Evolutionary conservation across 2,888 invertebrate species (phyloP).

Genomic region (Coelinius sp.): DNA sequence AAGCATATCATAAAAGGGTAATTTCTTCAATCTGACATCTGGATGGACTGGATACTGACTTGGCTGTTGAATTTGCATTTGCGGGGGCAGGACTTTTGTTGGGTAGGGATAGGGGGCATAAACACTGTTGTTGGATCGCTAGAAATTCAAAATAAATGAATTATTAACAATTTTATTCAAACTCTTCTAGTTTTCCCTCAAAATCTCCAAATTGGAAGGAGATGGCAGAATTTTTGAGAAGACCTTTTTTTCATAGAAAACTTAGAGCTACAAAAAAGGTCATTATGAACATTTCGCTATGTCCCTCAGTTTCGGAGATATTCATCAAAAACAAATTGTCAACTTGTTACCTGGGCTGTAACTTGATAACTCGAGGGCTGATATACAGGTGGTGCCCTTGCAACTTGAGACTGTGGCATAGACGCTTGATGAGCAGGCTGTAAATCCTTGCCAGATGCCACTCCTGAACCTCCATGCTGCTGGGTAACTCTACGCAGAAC

Average conservation of each 20-base stretch:
- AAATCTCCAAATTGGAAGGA: too few species aligned
- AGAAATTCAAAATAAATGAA: slow-evolving; percentile 23
- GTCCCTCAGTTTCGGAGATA: too few species aligned
- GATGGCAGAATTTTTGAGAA: too few species aligned
- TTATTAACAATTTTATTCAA: too few species aligned
- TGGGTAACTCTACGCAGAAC: slow-evolving; percentile 48
- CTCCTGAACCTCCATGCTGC: slow-evolving; percentile 59
- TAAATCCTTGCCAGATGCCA: slow-evolving; percentile 61
- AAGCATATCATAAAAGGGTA: slow-evolving; percentile 93
- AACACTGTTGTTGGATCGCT: slow-evolving; percentile 55
- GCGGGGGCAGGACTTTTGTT: slow-evolving; percentile 59
- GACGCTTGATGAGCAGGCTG: slow-evolving; percentile 69
- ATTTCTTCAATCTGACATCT: slow-evolving; percentile 90
- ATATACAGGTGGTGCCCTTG: slow-evolving; percentile 60
- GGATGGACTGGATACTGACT: slow-evolving; percentile 86
- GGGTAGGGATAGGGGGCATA: slow-evolving; percentile 62
- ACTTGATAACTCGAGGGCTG: slow-evolving; percentile 63
- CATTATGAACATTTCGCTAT: background rate
- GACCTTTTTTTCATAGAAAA: too few species aligned
- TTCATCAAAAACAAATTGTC: background rate
- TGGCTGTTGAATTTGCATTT: slow-evolving; percentile 60
- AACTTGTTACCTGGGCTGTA: slow-evolving; percentile 60
- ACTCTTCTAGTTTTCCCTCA: too few species aligned
- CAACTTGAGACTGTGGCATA: slow-evolving; percentile 63
- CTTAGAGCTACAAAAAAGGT: too few species aligned